Conservation (phyloP, 2,113 vertebrate genomes). For the human region DNA sequence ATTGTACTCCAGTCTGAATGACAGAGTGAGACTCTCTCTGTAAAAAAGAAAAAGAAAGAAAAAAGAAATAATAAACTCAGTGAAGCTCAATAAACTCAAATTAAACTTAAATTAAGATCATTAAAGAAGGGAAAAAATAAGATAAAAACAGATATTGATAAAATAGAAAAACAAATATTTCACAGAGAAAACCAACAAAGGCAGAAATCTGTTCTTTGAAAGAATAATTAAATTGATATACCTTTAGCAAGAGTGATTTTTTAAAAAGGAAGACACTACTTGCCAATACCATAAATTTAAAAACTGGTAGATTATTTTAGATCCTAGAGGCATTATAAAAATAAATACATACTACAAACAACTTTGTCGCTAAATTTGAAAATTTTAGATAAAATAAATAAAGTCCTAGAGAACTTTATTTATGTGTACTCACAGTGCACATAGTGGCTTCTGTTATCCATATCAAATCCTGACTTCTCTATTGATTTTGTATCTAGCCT, state of each 20-base stretch:
- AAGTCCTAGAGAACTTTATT: not conserved
- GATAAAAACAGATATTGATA: not conserved
- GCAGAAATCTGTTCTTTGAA: not conserved
- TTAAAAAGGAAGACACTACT: not conserved
- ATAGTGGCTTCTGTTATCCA: too few species aligned
- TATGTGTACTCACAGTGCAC: too few species aligned
- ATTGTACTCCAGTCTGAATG: too few species aligned
- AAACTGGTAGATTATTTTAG: not conserved
- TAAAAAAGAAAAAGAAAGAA: too few species aligned
- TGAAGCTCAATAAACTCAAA: not conserved
- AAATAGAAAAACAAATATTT: not conserved
- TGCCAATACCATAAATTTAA: not conserved
- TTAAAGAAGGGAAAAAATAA: not conserved
- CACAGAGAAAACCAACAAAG: not conserved
- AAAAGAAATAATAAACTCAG: too few species aligned
- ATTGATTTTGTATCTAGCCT: not conserved
- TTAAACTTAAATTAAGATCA: not conserved
- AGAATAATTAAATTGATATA: not conserved
- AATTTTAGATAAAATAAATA: not conserved
- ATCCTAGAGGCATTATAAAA: not conserved
- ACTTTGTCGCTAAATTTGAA: not conserved
- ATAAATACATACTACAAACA: not conserved
- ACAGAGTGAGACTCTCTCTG: too few species aligned
- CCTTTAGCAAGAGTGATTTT: not conserved
- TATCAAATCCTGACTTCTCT: too few species aligned